Evolutionary conservation across 1,140 invertebrate species (phyloP), one percentile per base, ranked within the genome.

Genomic region (Penaeus japonicus): DNA sequence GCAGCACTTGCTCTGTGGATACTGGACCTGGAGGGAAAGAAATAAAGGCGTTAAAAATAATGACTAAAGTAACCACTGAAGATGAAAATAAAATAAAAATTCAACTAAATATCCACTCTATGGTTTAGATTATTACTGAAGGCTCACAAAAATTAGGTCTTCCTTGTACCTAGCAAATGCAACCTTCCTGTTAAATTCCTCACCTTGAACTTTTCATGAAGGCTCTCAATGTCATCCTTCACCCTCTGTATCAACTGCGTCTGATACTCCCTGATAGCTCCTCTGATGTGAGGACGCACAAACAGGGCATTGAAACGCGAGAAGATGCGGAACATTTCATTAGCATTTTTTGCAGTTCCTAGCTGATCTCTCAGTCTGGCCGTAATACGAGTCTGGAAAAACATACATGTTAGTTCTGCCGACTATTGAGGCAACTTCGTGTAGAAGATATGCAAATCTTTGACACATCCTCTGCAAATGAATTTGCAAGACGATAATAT

Each of bases 191-290:
- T 12, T 12, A 12, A 47, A 15, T 15, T 47, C 15, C 79, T 24
- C 53, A 89, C 97, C 94, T 99, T 99, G 92, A 99, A 99, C 92
- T 99, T 99, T 92, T 99, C 98, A 93, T 99, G 98, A 12, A 99
- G 93, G 1, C 97, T 95, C 92, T 99, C 98, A 92, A 99, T 99
- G 92, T 99, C 99, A 92, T 99, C 98, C 92, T 99, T 99, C 15
- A 99, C 99, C 89, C 98, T 95, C 92, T 99, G 98, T 92, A 99
- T 99, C 47, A 99, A 94, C 92, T 99, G 98, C 0, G 98, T 99
- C 93, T 99, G 99, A 93, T 99, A 99, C 94, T 99, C 98, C 57
- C 98, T 94, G 90, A 99, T 99, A 39, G 99, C 99, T 27, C 99
- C 99, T 87, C 98, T 95, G 92, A 99, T 99, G 93, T 99, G 98